phyloP scores from a whole-genome alignment of 1,140 invertebrate genomes.

The Lepidurus apus region DNA sequence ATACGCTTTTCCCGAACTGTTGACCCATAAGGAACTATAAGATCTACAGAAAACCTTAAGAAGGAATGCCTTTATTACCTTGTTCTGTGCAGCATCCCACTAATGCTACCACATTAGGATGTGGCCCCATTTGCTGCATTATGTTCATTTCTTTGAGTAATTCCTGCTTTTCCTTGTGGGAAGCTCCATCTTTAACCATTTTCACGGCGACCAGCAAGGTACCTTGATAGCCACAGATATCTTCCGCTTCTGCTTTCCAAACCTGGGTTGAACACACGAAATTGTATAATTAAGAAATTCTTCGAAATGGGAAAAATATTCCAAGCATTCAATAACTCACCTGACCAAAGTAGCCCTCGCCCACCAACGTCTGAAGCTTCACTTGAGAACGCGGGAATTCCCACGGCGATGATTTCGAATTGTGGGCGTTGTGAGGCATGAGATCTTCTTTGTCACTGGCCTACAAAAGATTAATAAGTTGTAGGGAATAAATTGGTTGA shows the following conservation, averaged over 20 bases:
- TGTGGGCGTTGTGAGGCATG: constrained; percentile 7
- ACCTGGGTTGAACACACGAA: constrained; percentile 50
- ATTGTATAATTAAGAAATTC: not conserved
- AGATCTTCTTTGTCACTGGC: constrained; percentile 32
- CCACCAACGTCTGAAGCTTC: constrained; percentile 68
- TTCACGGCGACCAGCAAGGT: constrained; percentile 75
- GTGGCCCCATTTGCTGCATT: constrained; percentile 76
- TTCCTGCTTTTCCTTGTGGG: constrained; percentile 69
- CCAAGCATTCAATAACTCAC: constrained; percentile 45
- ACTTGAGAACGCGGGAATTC: constrained; percentile 71
- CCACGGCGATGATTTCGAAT: constrained; percentile 52
- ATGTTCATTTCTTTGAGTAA: constrained; percentile 68
- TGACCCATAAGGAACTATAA: too few relatives aligned
- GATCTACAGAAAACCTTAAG: not conserved
- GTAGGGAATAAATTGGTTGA: not conserved
- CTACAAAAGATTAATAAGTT: not conserved
- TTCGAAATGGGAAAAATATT: constrained; percentile 25
- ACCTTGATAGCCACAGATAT: constrained; percentile 67
- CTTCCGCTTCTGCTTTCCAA: constrained; percentile 75
- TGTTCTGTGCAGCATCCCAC: constrained; percentile 76
- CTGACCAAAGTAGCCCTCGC: constrained; percentile 78
- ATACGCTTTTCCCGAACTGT: too few relatives aligned
- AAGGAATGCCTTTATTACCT: constrained; percentile 48
- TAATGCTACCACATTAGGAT: constrained; percentile 78
- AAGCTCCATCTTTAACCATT: constrained; percentile 67